These are phyloP conservation scores for Rosalia funebris DNA, from an alignment of 2,888 invertebrate genomes.

Conservation along the genomic window DNA sequence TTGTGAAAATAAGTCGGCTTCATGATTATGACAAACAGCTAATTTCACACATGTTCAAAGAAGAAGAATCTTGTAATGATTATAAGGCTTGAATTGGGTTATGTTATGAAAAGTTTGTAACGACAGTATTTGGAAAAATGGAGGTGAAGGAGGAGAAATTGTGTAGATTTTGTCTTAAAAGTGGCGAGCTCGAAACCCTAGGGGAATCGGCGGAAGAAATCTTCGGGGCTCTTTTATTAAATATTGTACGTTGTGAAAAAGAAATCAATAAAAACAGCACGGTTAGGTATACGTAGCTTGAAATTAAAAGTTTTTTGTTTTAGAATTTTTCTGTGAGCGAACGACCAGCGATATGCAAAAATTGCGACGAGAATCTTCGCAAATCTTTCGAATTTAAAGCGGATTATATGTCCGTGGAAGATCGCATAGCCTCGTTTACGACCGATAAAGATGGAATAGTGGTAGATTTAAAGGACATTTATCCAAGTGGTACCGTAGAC, in stretches of 20 bases:
- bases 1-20: too few species aligned
- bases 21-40: too few species aligned
- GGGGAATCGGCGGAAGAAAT: background rate
- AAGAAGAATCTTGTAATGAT: too few species aligned
- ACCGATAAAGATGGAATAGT: background rate
- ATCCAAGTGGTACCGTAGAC: background rate
- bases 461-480: background rate
- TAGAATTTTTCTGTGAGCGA: background rate
- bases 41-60: too few species aligned
- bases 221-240: background rate
- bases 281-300: too few species aligned
- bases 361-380: background rate
- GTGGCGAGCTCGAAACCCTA: background rate
- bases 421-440: background rate
- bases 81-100: too few species aligned
- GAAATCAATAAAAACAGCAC: too few species aligned
- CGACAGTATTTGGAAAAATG: background rate
- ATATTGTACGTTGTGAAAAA: background rate
- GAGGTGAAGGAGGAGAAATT: background rate
- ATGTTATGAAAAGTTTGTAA: too few species aligned
- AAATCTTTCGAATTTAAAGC: background rate
- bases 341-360: background rate
- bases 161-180: background rate
- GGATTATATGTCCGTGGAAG: background rate
- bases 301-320: background rate